Conservation (phyloP, 2,888 invertebrate genomes). For the Autographa pulchrina region DNA sequence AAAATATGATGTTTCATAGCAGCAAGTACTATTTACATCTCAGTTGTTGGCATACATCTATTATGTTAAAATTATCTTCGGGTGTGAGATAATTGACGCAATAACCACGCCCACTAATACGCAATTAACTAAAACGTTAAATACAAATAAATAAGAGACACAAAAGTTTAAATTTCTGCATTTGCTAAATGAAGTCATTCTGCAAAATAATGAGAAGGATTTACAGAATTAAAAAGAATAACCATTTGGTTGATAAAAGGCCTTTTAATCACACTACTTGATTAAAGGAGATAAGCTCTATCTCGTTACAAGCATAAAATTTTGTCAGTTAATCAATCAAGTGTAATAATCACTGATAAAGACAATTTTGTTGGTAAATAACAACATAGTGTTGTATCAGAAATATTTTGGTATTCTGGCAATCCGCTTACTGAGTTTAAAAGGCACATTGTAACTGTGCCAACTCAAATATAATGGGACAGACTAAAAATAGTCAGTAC, state of each 20-base stretch:
- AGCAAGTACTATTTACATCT: background rate
- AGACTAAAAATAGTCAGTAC: conserved; percentile 66
- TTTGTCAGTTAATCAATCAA: conserved; percentile 33
- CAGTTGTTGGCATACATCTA: conserved; percentile 28
- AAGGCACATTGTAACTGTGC: conserved; percentile 62
- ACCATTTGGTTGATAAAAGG: background rate
- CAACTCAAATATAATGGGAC: conserved; percentile 69
- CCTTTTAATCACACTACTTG: background rate
- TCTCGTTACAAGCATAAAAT: conserved; percentile 10
- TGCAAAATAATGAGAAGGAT: background rate
- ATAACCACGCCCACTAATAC: conserved; percentile 39
- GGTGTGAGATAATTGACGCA: conserved; percentile 44
- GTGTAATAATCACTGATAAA: conserved; percentile 30
- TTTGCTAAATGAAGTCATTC: background rate
- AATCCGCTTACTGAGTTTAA: conserved; percentile 48
- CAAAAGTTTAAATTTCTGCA: background rate
- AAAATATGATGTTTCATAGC: conserved; percentile 14
- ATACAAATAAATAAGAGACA: background rate
- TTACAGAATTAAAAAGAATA: background rate
- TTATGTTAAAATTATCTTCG: conserved; percentile 33
- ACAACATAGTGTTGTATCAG: conserved; percentile 31
- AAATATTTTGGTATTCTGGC: conserved; percentile 50
- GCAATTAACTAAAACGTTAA: background rate
- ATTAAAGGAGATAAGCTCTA: conserved; percentile 12
- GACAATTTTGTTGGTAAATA: conserved; percentile 55